phyloP scores from a whole-genome alignment of 2,797 vertebrate genomes.

The Halcyon badia region DNA sequence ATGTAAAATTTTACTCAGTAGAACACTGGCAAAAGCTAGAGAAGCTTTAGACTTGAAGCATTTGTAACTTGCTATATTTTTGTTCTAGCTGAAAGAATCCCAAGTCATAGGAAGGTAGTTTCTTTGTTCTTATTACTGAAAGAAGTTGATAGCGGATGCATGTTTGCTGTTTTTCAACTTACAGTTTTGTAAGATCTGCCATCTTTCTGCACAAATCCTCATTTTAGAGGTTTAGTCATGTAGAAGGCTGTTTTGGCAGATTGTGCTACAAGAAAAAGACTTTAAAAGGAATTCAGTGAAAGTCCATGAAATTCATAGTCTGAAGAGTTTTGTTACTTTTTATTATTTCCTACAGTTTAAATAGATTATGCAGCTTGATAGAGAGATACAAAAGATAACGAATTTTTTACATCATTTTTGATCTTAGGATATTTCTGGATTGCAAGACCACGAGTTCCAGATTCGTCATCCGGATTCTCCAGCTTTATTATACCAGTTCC shows the following conservation, averaged over 20 bases:
- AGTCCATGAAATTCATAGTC: not conserved
- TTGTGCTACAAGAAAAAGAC: not conserved
- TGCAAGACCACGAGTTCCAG: constrained; percentile 97
- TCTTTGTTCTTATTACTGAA: not conserved
- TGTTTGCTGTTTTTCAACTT: not conserved
- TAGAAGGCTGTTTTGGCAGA: not conserved
- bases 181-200: not conserved
- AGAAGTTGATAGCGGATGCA: not conserved
- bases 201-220: not conserved
- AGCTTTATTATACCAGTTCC: constrained; percentile 92
- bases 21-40: not conserved
- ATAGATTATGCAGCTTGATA: not conserved
- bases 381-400: not conserved
- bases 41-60: not conserved
- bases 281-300: not conserved
- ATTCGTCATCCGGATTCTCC: constrained; percentile 94
- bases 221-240: not conserved
- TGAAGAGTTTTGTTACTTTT: not conserved
- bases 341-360: not conserved
- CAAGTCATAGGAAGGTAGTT: not conserved
- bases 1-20: not conserved
- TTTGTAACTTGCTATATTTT: not conserved
- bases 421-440: constrained; percentile 93
- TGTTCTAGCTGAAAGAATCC: not conserved
- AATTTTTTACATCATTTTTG: not conserved